Evolutionary conservation across 2,888 invertebrate genomes (phyloP), one percentile per base, ranked within the genome.

Genomic region (Boloria euphrosyne): DNA sequence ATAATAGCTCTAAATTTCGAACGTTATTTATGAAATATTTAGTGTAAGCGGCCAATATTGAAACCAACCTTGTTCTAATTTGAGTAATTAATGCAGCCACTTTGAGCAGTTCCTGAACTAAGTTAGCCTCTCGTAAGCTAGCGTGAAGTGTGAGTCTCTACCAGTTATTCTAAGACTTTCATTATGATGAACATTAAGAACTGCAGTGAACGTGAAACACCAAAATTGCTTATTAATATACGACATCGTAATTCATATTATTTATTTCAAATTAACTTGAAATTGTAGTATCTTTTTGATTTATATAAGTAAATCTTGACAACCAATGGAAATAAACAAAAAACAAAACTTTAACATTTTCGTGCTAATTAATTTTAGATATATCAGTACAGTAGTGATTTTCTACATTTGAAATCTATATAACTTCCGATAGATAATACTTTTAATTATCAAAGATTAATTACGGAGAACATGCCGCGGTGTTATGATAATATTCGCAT

Each of bases 71-170:
- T 66, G 71, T 68, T 65, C 71, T 71, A 72, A 74, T 74, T 73
- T 72, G 69, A 67, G 68, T 73, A 74, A 73, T 73, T 71, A 73
- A 70, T 74, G 68, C 71, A 69, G 67, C 72, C 71, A 72, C 71
- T 71, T 72, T 69, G 72, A 73, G 49, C 71, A 73, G 72, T 72
- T 73, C 66, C 66, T 59, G 69, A 70, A 74, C 72, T 70, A 74
- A 74, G 73, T 73, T 74, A 70, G 64, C 68, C 68, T 69, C 65
- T 71, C 69, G 63, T 70, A 69, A 68, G 72, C 68, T 65, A 64
- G 70, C 66, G 68, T 69, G 72, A 69, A 72, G 70, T 68, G 67
- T 65, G 72, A 72, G 66, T 66, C 71, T 67, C 65, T 66, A 57
- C 65, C 62, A 63, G 65, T 68, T 68, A 61, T 70, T 71, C 61